These are phyloP conservation scores for Eunapius fragilis DNA, from an alignment of 37 sponge, comb jelly and placozoan species.

Conservation along the genomic window DNA sequence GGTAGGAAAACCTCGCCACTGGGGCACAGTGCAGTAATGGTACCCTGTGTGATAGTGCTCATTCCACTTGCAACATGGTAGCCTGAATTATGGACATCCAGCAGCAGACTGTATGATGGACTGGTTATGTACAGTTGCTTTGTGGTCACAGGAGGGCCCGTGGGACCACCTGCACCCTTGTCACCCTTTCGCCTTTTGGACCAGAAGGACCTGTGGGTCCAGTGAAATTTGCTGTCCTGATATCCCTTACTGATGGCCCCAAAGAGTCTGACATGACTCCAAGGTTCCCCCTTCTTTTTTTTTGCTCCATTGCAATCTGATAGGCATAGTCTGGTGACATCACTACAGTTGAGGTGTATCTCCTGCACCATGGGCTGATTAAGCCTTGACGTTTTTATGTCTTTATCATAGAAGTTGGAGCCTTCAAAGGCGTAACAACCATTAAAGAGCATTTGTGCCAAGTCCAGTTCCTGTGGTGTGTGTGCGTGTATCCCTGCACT, in stretches of 20 bases:
- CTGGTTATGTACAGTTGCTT: not conserved
- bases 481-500: not conserved
- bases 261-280: too few species aligned
- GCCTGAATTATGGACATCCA: not conserved
- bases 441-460: not conserved
- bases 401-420: not conserved
- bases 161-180: not conserved
- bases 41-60: not conserved
- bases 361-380: not conserved
- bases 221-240: too few species aligned
- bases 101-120: not conserved
- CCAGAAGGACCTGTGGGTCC: too few species aligned
- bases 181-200: too few species aligned
- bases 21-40: not conserved
- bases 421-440: not conserved
- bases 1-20: not conserved
- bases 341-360: not conserved
- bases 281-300: too few species aligned
- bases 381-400: not conserved
- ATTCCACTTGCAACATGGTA: not conserved
- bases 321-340: too few species aligned
- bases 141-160: not conserved
- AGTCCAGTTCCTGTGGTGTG: not conserved
- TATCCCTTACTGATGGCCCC: too few species aligned
- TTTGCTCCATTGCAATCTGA: too few species aligned